These are phyloP conservation scores for Xestia xanthographa DNA, from an alignment of 2,888 invertebrate species.

Conservation along the genomic window DNA sequence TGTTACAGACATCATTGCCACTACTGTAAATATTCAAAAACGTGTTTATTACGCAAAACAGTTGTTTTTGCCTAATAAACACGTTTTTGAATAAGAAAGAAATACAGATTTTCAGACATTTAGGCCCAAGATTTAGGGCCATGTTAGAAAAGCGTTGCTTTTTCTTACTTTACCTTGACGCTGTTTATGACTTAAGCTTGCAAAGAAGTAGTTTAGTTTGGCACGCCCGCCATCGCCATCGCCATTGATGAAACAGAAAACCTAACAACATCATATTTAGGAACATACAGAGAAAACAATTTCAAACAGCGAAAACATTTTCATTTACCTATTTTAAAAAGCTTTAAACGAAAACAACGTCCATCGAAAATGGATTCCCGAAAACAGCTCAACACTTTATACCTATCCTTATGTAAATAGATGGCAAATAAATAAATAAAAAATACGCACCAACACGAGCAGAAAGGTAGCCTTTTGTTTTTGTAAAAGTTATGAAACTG, in stretches of 20 bases:
- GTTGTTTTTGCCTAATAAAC: too few species aligned
- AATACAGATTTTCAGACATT: neutral
- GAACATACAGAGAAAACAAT: neutral
- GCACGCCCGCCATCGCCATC: neutral
- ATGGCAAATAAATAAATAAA: conserved; percentile 22
- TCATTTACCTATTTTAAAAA: neutral
- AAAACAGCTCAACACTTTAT: neutral
- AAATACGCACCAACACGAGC: conserved; percentile 8
- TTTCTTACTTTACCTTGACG: neutral
- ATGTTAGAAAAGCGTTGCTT: neutral
- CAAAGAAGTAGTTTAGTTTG: neutral
- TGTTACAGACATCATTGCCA: neutral
- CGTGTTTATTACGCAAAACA: neutral
- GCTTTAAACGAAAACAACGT: neutral
- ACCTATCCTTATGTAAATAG: conserved; percentile 9
- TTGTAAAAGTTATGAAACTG: conserved; percentile 60
- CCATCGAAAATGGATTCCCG: neutral
- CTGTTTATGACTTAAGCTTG: neutral
- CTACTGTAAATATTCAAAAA: neutral
- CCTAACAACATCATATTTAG: neutral
- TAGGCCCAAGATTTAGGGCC: neutral
- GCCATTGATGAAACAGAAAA: neutral
- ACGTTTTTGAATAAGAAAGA: neutral
- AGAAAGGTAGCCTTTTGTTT: conserved; percentile 49
- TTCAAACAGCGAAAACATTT: neutral